Percentiles rank a stretch among this genome's conserved stretches.
These are phyloP conservation scores for Campoplex capitator DNA, from an alignment of 2,888 invertebrate species.

Conservation along the genomic window DNA sequence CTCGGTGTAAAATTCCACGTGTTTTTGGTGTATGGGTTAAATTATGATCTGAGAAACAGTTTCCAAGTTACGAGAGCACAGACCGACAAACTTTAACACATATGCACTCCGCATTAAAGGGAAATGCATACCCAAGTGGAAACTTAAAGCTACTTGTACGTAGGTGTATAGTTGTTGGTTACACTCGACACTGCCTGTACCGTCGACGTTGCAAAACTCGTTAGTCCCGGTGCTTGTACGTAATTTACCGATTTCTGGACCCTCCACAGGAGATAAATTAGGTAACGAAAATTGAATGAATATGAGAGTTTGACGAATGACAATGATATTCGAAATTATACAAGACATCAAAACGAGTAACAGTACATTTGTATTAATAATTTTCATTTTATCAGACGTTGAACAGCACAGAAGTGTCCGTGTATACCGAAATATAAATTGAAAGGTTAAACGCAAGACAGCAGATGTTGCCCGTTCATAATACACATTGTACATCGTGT, in stretches of 20 bases:
- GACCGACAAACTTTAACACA: conserved; percentile 18
- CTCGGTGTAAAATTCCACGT: not conserved
- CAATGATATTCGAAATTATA: not conserved
- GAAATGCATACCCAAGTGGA: conserved; percentile 26
- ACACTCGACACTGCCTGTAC: not conserved
- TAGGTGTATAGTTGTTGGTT: not conserved
- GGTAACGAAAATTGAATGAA: not conserved
- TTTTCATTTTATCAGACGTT: not conserved
- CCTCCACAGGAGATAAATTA: not conserved
- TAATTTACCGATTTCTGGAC: conserved; percentile 13
- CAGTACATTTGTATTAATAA: not conserved
- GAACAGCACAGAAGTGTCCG: not conserved
- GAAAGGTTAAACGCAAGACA: not conserved
- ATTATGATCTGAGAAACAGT: conserved; percentile 29
- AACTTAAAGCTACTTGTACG: conserved; percentile 22
- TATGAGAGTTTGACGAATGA: not conserved
- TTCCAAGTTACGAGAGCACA: conserved; percentile 22
- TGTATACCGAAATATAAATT: not conserved
- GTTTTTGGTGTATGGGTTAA: not conserved
- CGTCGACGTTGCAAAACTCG: conserved; percentile 23
- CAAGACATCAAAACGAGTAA: not conserved
- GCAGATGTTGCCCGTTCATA: not conserved
- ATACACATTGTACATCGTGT: not conserved
- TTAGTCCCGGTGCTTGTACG: conserved; percentile 7
- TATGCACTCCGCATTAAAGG: conserved; percentile 9